Evolutionary conservation across 2,113 vertebrate genomes (phyloP).

Genomic region (Kobus ellipsiprymnus): DNA sequence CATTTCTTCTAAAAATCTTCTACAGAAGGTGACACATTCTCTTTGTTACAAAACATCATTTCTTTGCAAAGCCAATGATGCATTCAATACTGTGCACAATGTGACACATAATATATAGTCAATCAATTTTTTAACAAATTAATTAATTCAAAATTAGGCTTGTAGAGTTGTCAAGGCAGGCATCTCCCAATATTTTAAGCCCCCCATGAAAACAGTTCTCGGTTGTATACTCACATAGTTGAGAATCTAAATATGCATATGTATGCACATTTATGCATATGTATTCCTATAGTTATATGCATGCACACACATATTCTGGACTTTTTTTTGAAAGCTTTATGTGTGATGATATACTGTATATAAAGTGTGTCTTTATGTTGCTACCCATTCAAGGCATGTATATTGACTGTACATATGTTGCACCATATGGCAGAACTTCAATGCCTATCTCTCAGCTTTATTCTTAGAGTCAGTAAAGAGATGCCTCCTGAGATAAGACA

Average conservation of each 20-base stretch:
- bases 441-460: constrained; percentile 59
- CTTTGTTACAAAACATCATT: constrained; percentile 13
- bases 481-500: constrained; percentile 59
- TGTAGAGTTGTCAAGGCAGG: background rate
- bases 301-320: constrained; percentile 50
- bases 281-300: constrained; percentile 41
- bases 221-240: background rate
- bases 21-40: constrained; percentile 4
- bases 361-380: constrained; percentile 71
- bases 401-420: constrained; percentile 78
- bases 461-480: constrained; percentile 62
- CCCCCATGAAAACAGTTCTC: background rate
- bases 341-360: constrained; percentile 56
- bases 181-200: constrained; percentile 4
- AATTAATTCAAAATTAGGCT: background rate
- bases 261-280: constrained; percentile 60
- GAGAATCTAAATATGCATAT: constrained; percentile 35
- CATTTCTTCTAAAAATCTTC: constrained; percentile 35
- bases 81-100: background rate
- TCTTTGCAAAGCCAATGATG: background rate
- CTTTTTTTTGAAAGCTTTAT: constrained; percentile 60
- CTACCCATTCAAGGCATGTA: constrained; percentile 71
- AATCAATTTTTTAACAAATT: constrained; percentile 12
- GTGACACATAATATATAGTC: background rate
- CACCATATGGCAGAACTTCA: constrained; percentile 78